Percentiles rank a stretch among this genome's conserved stretches.
Conservation (phyloP, 2,888 invertebrate species). For the Aphodius granarius region DNA sequence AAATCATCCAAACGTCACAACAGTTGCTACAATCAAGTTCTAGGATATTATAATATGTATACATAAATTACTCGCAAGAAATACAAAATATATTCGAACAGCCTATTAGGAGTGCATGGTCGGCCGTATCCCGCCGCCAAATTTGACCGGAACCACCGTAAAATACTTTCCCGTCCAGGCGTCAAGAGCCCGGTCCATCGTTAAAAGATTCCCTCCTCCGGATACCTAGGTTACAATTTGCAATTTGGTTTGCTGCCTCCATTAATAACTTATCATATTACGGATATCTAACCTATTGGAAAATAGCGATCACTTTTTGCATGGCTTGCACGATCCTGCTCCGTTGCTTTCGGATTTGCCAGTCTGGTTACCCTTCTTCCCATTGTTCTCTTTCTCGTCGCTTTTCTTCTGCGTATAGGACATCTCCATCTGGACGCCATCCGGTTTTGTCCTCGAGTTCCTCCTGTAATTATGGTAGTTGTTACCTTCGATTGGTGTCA, state of each 20-base stretch:
- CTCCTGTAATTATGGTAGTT: conserved; percentile 53
- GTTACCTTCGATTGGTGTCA: conserved; percentile 54
- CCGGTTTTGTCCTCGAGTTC: conserved; percentile 68
- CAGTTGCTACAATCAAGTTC: neutral
- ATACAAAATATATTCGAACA: neutral
- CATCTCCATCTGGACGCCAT: conserved; percentile 78
- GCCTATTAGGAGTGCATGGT: neutral
- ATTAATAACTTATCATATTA: neutral
- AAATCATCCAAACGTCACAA: neutral
- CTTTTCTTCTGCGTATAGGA: conserved; percentile 50
- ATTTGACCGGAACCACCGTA: neutral
- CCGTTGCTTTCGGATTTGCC: neutral
- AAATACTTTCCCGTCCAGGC: neutral
- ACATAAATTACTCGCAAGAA: neutral
- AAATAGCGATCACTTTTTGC: neutral
- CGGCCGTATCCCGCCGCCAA: neutral
- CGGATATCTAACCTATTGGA: neutral
- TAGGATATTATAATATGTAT: neutral
- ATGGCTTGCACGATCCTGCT: neutral
- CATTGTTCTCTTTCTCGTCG: neutral
- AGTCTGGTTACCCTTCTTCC: neutral
- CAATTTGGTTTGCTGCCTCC: neutral
- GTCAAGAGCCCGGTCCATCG: neutral
- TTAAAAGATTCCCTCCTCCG: neutral
- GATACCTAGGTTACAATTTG: neutral